phyloP scores from a whole-genome alignment of 2,113 vertebrate species.

The Paedocypris sp. region DNA sequence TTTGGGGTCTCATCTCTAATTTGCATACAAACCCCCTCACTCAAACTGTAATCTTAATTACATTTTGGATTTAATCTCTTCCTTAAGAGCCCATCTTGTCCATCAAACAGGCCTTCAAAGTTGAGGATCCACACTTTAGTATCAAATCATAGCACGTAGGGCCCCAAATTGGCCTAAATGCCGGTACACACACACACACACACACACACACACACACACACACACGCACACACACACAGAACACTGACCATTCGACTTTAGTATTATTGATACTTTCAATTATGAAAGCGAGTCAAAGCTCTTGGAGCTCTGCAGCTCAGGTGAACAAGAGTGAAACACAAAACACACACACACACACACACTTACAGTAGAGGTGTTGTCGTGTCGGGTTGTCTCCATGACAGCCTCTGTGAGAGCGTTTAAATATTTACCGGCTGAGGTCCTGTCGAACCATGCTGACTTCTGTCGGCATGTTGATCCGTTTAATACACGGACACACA shows the following conservation, averaged over 20 bases:
- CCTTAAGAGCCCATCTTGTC: too few species aligned
- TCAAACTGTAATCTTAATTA: too few species aligned
- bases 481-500: background rate
- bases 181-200: too few species aligned
- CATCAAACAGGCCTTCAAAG: too few species aligned
- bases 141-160: too few species aligned
- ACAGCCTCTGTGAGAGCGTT: slow-evolving; percentile 3
- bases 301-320: slow-evolving; percentile 9
- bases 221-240: too few species aligned
- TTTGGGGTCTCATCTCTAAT: too few species aligned
- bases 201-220: too few species aligned
- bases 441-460: background rate
- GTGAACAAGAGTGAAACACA: background rate
- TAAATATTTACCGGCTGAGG: slow-evolving; percentile 26
- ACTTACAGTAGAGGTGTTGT: slow-evolving; percentile 14
- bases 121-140: too few species aligned
- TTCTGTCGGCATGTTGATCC: slow-evolving; percentile 20
- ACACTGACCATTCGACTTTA: slow-evolving; percentile 3
- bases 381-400: slow-evolving; percentile 22
- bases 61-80: too few species aligned
- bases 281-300: slow-evolving; percentile 10
- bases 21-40: too few species aligned
- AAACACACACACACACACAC: slow-evolving; percentile 18
- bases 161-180: too few species aligned
- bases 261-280: slow-evolving; percentile 10